Conservation (phyloP, 2,797 vertebrate species). For the Darevskia mixta region DNA sequence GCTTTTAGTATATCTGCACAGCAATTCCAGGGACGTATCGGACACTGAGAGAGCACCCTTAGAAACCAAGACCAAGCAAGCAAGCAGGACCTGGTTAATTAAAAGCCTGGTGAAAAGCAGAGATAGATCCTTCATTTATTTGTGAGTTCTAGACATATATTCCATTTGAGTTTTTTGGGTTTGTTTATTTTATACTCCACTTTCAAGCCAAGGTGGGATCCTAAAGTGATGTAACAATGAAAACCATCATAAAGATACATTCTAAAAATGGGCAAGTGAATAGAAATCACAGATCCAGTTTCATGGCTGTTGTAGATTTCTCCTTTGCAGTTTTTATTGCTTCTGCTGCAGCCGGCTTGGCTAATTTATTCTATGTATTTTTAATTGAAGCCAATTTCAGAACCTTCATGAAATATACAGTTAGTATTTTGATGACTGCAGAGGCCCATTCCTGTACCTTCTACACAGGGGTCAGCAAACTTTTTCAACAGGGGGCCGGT, state of each 20-base stretch:
- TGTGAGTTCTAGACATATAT: background rate
- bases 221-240: background rate
- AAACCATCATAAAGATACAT: background rate
- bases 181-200: constrained; percentile 6
- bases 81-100: background rate
- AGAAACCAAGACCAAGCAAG: background rate
- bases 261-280: background rate
- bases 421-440: background rate
- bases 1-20: constrained; percentile 17
- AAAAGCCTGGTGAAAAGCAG: background rate
- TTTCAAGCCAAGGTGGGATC: background rate
- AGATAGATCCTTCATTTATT: background rate
- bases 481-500: too few species aligned
- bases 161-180: background rate
- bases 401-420: background rate
- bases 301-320: background rate
- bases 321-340: background rate
- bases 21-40: constrained; percentile 28
- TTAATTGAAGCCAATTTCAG: constrained; percentile 3
- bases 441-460: background rate
- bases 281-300: background rate
- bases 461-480: background rate
- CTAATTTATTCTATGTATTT: background rate
- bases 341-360: background rate
- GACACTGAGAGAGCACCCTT: constrained; percentile 8